Conservation (phyloP, 1,140 invertebrate genomes). For the Lucilia cuprina region DNA sequence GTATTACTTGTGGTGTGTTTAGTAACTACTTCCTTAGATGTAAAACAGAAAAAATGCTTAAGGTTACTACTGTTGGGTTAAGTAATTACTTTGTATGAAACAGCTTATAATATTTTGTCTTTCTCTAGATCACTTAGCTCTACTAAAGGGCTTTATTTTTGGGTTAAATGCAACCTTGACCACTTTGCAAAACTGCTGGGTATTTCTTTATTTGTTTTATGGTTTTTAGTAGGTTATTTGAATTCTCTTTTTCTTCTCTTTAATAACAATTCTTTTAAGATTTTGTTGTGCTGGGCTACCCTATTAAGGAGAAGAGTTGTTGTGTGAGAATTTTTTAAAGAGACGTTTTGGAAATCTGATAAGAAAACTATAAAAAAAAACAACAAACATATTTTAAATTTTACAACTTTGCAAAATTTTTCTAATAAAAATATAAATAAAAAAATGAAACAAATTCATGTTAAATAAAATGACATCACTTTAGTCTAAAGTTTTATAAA, state of each 20-base stretch:
- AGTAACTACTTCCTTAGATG: no score
- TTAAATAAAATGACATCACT: not conserved
- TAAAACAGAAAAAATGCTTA: no score
- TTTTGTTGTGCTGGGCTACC: not conserved
- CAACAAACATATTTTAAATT: not conserved
- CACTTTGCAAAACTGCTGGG: no score
- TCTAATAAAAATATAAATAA: not conserved
- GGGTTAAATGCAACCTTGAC: no score
- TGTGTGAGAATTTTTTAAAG: not conserved
- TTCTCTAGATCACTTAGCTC: no score
- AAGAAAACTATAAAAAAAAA: not conserved
- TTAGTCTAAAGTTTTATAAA: not conserved
- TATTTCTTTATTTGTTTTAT: not conserved
- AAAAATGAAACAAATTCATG: not conserved
- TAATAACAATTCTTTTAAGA: no score
- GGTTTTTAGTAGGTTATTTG: not conserved
- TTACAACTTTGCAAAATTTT: not conserved
- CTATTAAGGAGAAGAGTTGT: not conserved
- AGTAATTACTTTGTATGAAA: no score
- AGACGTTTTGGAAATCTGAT: not conserved
- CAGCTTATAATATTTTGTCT: no score
- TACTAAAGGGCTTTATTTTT: no score
- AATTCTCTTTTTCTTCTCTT: not conserved
- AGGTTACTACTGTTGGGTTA: no score
- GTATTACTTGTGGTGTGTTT: no score